Evolutionary conservation across 30 jellyfish, hydroid and myxozoan genomes (phyloP), one percentile per base, ranked within the genome.

Genomic region (Phacellophora camtschatica): DNA sequence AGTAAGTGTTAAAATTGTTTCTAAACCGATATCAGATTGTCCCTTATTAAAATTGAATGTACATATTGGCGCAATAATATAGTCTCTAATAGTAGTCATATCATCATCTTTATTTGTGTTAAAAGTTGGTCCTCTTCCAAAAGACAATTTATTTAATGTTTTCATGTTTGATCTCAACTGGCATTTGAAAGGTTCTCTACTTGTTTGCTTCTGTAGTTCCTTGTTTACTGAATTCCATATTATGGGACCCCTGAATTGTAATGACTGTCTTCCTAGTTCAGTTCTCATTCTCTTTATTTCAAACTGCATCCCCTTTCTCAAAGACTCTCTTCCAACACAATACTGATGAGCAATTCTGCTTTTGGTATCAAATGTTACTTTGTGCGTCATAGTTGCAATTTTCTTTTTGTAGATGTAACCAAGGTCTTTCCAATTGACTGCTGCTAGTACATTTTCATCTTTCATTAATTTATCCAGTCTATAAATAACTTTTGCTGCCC

Each of bases 401-500:
- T 28, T 73, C 48, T 45, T 73, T 53, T 27, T 53, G 23, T 25
- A 53, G 63, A 51, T 71, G 45, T 71, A 71, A 33, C 67, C 76
- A 20, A 74, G 73, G 66, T 71, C 73, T 50, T 74, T 55, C 76
- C 87, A 74, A 22, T 74, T 75, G 62, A 54, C 75, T 28, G 74
- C 54, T 54, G 70, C 75, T 23, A 65, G 76, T 7, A 64, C 82
- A 66, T 63, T 56, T n/a, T 65, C 59, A 31, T 46, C 69, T 27
- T 64, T 36, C 16, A 80, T 34, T 25, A 31, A 22, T 49, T 45
- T 42, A 29, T 41, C 34, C 71, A 77, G 32, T 30, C 53, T 80
- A 77, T 68, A 66, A 28, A 80, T 80, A 28, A 80, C 58, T 43
- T 57, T 66, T 8, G 91, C 91, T 39, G 91, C 91, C 64, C 82